Conservation (phyloP, 2,113 vertebrate species). For the Sinocyclocheilus grahami region DNA sequence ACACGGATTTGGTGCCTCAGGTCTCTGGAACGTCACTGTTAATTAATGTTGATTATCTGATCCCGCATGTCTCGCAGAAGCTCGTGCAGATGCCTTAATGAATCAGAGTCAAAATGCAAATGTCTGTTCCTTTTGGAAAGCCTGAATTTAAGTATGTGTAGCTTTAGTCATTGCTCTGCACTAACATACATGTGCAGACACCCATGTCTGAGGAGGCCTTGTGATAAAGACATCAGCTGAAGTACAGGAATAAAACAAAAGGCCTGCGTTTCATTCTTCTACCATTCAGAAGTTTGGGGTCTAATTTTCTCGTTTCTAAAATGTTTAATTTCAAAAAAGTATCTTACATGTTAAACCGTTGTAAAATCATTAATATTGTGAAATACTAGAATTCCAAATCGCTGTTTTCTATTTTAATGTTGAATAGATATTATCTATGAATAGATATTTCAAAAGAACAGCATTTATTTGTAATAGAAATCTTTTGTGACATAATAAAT, state of each 20-base stretch:
- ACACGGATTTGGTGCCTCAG: slow-evolving; percentile 4
- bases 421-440: no score
- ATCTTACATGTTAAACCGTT: background rate
- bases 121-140: background rate
- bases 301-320: no score
- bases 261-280: background rate
- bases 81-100: background rate
- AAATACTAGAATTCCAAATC: background rate
- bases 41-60: slow-evolving; percentile 20
- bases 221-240: background rate
- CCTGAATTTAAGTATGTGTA: background rate
- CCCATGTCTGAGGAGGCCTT: background rate
- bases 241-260: background rate
- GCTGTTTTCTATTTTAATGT: no score
- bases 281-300: background rate
- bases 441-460: no score
- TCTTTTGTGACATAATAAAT: no score
- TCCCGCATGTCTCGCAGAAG: background rate
- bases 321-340: background rate
- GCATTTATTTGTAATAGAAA: no score
- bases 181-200: background rate
- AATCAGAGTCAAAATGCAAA: slow-evolving; percentile 16
- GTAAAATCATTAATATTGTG: background rate
- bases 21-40: background rate
- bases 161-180: background rate